Percentiles rank a stretch among this genome's conserved stretches.
These are phyloP conservation scores for Agrochola litura DNA, from an alignment of 2,888 invertebrate species.

Conservation along the genomic window DNA sequence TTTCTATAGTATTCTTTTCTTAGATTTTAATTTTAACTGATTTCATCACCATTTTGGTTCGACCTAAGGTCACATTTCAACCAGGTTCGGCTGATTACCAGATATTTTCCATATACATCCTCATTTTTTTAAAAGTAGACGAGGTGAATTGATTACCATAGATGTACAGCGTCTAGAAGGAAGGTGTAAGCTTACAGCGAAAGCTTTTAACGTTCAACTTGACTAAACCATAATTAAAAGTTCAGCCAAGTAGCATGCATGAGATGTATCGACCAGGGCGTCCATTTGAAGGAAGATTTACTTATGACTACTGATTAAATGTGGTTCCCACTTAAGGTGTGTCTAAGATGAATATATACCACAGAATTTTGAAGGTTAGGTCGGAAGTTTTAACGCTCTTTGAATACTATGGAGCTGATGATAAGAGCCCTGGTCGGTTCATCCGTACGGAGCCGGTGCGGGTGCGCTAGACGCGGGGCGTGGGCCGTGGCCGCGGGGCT, in stretches of 20 bases:
- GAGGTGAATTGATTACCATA: constrained; percentile 46
- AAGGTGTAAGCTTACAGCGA: constrained; percentile 62
- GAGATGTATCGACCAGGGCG: constrained; percentile 54
- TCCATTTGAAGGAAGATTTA: background rate
- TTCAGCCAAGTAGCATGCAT: constrained; percentile 61
- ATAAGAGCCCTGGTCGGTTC: constrained; percentile 31
- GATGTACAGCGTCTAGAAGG: constrained; percentile 64
- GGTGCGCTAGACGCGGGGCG: constrained; percentile 56
- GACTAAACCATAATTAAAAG: constrained; percentile 39
- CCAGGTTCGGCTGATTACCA: background rate
- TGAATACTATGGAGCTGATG: background rate
- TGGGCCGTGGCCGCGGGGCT: constrained; percentile 46
- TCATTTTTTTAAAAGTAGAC: constrained; percentile 21
- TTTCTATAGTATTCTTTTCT: background rate
- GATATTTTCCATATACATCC: constrained; percentile 33
- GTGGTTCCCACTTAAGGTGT: background rate
- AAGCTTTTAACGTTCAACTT: constrained; percentile 56
- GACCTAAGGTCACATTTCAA: background rate
- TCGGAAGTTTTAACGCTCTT: background rate
- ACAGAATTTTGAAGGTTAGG: background rate
- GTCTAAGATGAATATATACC: background rate
- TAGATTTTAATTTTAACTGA: background rate
- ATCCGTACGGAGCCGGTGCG: constrained; percentile 54
- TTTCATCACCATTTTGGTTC: background rate
- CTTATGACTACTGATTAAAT: no score